Evolutionary conservation across 2,888 invertebrate genomes (phyloP).

Genomic region (Leptinotarsa haldemani): DNA sequence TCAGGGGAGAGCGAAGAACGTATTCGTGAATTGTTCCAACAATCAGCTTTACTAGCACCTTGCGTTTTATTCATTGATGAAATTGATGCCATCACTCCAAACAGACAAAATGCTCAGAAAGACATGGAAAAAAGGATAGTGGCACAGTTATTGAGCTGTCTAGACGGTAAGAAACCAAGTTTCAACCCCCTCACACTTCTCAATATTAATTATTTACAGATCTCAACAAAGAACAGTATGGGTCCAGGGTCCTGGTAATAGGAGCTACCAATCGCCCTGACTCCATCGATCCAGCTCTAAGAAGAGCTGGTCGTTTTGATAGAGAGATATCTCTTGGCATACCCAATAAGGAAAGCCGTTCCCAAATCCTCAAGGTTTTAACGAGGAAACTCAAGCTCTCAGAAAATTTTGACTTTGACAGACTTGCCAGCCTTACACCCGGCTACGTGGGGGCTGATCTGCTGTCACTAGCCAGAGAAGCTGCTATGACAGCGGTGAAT

Average conservation of each 20-base stretch:
- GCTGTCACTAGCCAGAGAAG: slow-evolving; percentile 85
- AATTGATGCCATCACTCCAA: slow-evolving; percentile 95
- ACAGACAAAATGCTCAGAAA: slow-evolving; percentile 88
- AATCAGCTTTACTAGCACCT: slow-evolving; percentile 79
- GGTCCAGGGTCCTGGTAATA: slow-evolving; percentile 81
- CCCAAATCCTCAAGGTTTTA: slow-evolving; percentile 80
- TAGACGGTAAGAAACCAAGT: slow-evolving; percentile 76
- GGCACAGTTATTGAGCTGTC: slow-evolving; percentile 87
- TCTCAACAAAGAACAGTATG: slow-evolving; percentile 68
- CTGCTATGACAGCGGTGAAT: slow-evolving; percentile 86
- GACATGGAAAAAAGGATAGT: slow-evolving; percentile 98
- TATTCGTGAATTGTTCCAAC: slow-evolving; percentile 90
- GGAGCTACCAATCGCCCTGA: slow-evolving; percentile 97
- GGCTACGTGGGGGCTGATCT: slow-evolving; percentile 98
- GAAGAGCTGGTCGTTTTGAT: slow-evolving; percentile 93
- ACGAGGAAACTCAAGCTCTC: slow-evolving; percentile 78
- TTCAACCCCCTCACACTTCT: neutral
- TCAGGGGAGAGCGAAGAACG: slow-evolving; percentile 94
- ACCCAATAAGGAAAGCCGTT: slow-evolving; percentile 85
- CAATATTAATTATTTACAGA: slow-evolving; percentile 59
- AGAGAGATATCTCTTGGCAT: slow-evolving; percentile 94
- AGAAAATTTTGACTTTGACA: slow-evolving; percentile 77
- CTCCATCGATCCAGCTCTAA: slow-evolving; percentile 89
- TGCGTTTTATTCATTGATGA: slow-evolving; percentile 95
- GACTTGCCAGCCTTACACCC: slow-evolving; percentile 87